Evolutionary conservation across 1,140 invertebrate genomes (phyloP).

Genomic region (Calycopis cecrops): DNA sequence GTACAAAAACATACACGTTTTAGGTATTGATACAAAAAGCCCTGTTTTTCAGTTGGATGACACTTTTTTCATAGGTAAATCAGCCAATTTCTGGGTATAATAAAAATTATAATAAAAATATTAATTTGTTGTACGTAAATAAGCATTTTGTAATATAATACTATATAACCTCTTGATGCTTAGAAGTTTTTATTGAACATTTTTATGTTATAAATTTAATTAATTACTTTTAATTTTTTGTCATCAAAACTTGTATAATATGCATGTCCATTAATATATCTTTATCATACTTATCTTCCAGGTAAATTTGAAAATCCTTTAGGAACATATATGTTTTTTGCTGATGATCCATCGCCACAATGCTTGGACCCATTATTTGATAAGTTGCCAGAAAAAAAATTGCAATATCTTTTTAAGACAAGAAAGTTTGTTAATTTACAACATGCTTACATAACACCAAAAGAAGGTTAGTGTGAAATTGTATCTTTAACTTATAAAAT

Average conservation of each 20-base stretch:
- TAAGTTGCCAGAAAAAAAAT: constrained; percentile 52
- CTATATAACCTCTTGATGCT: not conserved
- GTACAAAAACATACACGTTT: constrained; percentile 51
- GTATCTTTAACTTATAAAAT: not conserved
- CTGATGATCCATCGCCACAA: constrained; percentile 45
- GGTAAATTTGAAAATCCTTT: constrained; percentile 57
- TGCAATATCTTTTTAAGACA: constrained; percentile 61
- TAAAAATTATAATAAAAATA: not conserved
- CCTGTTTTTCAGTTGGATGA: constrained; percentile 62
- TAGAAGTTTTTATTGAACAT: too few relatives aligned
- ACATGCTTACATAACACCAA: constrained; percentile 64
- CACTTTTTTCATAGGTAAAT: constrained; percentile 56
- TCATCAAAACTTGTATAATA: too few relatives aligned
- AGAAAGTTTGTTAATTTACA: constrained; percentile 58
- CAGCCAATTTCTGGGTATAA: constrained; percentile 7
- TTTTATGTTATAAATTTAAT: too few relatives aligned
- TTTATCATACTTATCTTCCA: constrained; percentile 39
- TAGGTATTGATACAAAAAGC: constrained; percentile 52
- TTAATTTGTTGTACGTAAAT: not conserved
- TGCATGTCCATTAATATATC: constrained; percentile 6
- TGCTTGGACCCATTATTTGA: constrained; percentile 59
- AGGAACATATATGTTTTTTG: constrained; percentile 69
- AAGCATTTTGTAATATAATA: not conserved
- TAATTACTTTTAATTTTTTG: too few relatives aligned
- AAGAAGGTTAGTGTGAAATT: constrained; percentile 33